A percentile compares a stretch with the other conserved stretches of the same genome.
Conservation (phyloP, 1,140 invertebrate genomes). For the Pristionchus pacificus region DNA sequence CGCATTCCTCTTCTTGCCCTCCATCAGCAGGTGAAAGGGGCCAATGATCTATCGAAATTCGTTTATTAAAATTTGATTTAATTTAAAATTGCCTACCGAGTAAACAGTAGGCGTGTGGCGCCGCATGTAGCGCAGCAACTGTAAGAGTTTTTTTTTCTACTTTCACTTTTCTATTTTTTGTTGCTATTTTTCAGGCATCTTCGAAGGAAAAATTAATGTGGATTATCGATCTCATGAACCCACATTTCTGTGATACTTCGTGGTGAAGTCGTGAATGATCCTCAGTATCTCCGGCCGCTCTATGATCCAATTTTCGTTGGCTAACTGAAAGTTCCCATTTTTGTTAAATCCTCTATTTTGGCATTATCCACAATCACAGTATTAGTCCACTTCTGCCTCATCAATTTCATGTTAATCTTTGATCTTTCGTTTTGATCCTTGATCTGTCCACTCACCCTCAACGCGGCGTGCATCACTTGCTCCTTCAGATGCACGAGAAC, state of each 20-base stretch:
- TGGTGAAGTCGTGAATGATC: neutral
- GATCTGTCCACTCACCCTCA: neutral
- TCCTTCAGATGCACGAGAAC: neutral
- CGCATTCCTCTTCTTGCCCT: neutral
- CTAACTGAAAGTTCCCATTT: too few relatives aligned
- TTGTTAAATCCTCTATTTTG: neutral
- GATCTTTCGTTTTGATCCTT: too few relatives aligned
- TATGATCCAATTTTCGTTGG: neutral
- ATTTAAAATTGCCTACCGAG: neutral
- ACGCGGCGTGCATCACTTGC: neutral
- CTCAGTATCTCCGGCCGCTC: neutral
- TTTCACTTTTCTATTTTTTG: too few relatives aligned
- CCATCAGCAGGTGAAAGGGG: neutral
- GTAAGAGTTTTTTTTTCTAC: neutral
- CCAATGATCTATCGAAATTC: neutral
- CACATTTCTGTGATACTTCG: neutral
- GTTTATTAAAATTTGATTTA: neutral
- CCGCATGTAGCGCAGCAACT: neutral
- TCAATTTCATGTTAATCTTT: too few relatives aligned
- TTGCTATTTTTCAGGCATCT: too few relatives aligned
- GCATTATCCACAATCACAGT: too few relatives aligned
- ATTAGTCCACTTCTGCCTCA: too few relatives aligned
- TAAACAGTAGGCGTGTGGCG: neutral
- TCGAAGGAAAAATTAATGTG: too few relatives aligned
- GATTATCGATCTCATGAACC: too few relatives aligned